Conservation (phyloP, 2,797 vertebrate species). For the Mus spretus region DNA sequence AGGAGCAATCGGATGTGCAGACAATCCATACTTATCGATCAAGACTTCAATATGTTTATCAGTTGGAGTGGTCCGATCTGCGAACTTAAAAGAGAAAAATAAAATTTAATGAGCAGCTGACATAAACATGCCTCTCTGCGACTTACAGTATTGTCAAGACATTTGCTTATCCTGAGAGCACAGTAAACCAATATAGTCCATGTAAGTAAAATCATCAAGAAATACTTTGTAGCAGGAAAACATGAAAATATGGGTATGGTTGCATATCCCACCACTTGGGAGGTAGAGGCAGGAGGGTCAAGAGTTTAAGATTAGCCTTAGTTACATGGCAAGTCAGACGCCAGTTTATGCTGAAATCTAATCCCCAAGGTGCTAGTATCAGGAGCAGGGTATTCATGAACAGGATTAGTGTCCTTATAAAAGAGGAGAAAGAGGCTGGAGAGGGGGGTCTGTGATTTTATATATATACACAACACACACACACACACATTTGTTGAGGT, state of each 20-base stretch:
- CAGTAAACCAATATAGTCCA: not conserved
- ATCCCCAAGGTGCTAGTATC: not conserved
- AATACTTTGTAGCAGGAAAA: not conserved
- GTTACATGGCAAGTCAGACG: not conserved
- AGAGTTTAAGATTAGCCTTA: too few relatives aligned
- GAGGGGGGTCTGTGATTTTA: not conserved
- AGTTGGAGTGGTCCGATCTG: constrained; percentile 91
- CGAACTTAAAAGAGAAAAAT: constrained; percentile 87
- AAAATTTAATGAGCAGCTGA: constrained; percentile 57
- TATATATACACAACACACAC: too few relatives aligned
- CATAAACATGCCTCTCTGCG: constrained; percentile 24
- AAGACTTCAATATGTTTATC: constrained; percentile 96
- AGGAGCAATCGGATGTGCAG: constrained; percentile 89
- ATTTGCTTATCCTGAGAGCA: constrained; percentile 1
- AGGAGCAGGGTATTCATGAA: not conserved
- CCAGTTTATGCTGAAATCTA: not conserved
- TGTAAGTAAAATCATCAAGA: constrained; percentile 49
- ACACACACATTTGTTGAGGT: not conserved
- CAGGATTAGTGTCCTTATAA: not conserved
- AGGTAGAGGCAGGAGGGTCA: not conserved
- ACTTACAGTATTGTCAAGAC: not conserved
- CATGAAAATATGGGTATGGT: too few relatives aligned
- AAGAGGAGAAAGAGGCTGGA: too few relatives aligned
- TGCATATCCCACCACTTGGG: not conserved
- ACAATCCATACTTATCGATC: constrained; percentile 92